Evolutionary conservation across 2,797 vertebrate genomes (phyloP).

Genomic region (Enteromius mattozi): DNA sequence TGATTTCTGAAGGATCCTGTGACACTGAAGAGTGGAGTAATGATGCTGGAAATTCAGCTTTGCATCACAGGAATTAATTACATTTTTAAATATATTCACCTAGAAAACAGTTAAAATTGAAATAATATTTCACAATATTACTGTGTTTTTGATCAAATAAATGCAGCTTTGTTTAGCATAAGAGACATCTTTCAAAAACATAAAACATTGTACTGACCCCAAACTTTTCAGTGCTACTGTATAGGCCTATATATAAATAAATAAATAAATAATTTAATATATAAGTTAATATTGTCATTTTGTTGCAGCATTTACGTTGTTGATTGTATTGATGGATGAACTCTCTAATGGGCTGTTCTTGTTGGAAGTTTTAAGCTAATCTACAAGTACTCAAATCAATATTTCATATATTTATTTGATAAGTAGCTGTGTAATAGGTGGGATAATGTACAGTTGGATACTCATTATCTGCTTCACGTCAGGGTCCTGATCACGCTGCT

Average conservation of each 20-base stretch:
- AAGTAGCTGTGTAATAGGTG: not conserved
- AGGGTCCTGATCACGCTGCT: not conserved
- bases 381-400: not conserved
- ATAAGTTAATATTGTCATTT: not conserved
- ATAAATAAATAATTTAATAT: not conserved
- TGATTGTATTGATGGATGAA: not conserved
- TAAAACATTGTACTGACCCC: not conserved
- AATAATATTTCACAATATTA: not conserved
- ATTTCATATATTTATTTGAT: not conserved
- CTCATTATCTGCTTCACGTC: not conserved
- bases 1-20: not conserved
- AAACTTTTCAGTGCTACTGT: not conserved
- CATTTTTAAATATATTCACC: too few species aligned
- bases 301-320: not conserved
- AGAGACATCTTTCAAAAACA: not conserved
- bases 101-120: not conserved
- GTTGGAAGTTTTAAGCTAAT: not conserved
- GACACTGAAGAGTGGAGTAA: not conserved
- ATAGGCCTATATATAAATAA: not conserved
- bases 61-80: not conserved
- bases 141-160: not conserved
- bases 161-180: not conserved
- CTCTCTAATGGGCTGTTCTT: not conserved
- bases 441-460: slow-evolving; percentile 2
- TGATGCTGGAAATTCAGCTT: not conserved